Evolutionary conservation across 2,888 invertebrate genomes (phyloP).

Genomic region (Lasioglossum villosulum): DNA sequence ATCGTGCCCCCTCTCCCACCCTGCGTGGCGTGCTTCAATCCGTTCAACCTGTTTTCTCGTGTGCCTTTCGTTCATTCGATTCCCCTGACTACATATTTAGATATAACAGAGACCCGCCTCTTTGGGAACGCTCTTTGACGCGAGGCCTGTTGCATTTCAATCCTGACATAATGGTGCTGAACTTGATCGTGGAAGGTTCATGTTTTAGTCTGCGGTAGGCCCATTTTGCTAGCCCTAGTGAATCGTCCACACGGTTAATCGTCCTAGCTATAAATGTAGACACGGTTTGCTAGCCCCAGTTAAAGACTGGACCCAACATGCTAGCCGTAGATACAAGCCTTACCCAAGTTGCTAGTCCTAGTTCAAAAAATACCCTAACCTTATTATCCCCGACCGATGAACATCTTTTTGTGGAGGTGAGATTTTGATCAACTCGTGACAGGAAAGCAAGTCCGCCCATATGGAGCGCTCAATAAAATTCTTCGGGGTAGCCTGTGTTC

Average conservation of each 20-base stretch:
- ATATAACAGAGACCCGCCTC: not conserved
- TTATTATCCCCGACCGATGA: too few relatives aligned
- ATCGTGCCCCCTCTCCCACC: not conserved
- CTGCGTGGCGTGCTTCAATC: not conserved
- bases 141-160: not conserved
- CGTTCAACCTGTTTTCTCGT: not conserved
- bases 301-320: fast-evolving
- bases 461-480: not conserved
- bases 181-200: too few relatives aligned
- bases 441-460: not conserved
- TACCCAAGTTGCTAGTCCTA: fast-evolving
- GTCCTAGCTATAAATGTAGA: too few relatives aligned
- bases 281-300: not conserved
- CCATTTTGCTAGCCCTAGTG: not conserved
- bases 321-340: not conserved
- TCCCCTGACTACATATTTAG: not conserved
- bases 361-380: not conserved
- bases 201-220: too few relatives aligned
- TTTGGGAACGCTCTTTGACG: too few relatives aligned
- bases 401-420: not conserved
- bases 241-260: too few relatives aligned
- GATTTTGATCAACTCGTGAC: not conserved
- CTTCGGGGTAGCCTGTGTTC: not conserved
- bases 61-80: conserved; percentile 2
- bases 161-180: too few relatives aligned